Conservation (phyloP, 2,888 invertebrate species). For the Lithosia quadra region DNA sequence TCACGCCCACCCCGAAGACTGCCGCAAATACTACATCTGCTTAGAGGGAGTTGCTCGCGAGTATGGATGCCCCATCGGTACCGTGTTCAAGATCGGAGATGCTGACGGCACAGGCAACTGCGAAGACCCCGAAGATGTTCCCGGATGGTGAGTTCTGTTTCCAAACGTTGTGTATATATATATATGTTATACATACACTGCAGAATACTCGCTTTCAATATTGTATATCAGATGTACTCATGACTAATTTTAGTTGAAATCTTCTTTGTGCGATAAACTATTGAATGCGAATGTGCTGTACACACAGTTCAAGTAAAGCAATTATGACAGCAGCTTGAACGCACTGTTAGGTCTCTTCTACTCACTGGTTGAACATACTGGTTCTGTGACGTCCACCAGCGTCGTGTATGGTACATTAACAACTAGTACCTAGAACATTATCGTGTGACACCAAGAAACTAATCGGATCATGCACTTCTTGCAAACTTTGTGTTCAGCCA, state of each 20-base stretch:
- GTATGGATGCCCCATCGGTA: slow-evolving; percentile 98
- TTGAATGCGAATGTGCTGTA: slow-evolving; percentile 61
- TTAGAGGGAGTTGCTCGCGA: slow-evolving; percentile 96
- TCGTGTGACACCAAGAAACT: slow-evolving; percentile 51
- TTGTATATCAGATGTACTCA: slow-evolving; percentile 27
- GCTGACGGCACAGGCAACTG: slow-evolving; percentile 96
- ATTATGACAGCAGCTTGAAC: slow-evolving; percentile 71
- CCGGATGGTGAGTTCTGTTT: slow-evolving; percentile 93
- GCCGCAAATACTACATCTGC: slow-evolving; percentile 98
- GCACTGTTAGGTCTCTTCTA: slow-evolving; percentile 64
- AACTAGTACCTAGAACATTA: slow-evolving; percentile 53
- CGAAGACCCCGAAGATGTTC: slow-evolving; percentile 98
- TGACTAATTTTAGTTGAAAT: slow-evolving; percentile 12
- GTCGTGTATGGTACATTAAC: slow-evolving; percentile 69
- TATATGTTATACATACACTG: slow-evolving; percentile 40
- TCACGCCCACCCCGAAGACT: slow-evolving; percentile 97
- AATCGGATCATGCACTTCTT: background rate
- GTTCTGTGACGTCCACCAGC: slow-evolving; percentile 69
- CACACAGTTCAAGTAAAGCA: slow-evolving; percentile 70
- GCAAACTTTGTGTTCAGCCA: background rate
- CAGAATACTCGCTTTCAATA: slow-evolving; percentile 24
- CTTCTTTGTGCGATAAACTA: slow-evolving; percentile 29
- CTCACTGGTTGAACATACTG: slow-evolving; percentile 72
- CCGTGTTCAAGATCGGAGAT: slow-evolving; percentile 97
- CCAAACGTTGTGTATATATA: slow-evolving; percentile 44